Conservation (phyloP, 2,113 vertebrate species). For the Pelmatolapia mariae region DNA sequence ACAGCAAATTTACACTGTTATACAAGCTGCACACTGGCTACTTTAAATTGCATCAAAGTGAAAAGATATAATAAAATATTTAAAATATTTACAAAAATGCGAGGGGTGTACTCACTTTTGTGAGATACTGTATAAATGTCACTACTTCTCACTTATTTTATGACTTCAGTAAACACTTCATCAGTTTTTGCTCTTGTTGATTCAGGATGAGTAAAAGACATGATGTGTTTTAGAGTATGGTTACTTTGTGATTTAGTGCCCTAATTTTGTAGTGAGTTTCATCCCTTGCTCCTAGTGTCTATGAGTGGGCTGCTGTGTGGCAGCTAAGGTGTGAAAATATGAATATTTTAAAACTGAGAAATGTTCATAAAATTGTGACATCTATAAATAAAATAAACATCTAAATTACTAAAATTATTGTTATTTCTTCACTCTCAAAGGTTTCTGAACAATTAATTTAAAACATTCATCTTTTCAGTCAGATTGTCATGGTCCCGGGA, state of each 20-base stretch:
- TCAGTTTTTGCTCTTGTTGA: too few species aligned
- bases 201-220: too few species aligned
- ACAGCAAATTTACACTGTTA: not conserved
- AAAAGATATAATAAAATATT: not conserved
- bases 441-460: not conserved
- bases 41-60: not conserved
- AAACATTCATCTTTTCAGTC: not conserved
- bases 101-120: not conserved
- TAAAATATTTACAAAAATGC: not conserved
- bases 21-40: not conserved
- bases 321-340: not conserved
- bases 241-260: not conserved
- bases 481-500: too few species aligned
- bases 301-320: too few species aligned
- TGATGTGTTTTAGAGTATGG: too few species aligned
- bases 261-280: too few species aligned
- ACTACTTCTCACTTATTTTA: not conserved
- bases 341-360: not conserved
- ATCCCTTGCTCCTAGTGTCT: too few species aligned
- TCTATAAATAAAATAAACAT: not conserved
- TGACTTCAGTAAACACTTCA: not conserved
- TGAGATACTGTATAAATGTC: not conserved
- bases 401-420: not conserved
- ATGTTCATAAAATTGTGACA: not conserved
- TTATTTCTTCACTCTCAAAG: not conserved